phyloP scores from a whole-genome alignment of 2,888 invertebrate genomes.

The Aquatica leii region DNA sequence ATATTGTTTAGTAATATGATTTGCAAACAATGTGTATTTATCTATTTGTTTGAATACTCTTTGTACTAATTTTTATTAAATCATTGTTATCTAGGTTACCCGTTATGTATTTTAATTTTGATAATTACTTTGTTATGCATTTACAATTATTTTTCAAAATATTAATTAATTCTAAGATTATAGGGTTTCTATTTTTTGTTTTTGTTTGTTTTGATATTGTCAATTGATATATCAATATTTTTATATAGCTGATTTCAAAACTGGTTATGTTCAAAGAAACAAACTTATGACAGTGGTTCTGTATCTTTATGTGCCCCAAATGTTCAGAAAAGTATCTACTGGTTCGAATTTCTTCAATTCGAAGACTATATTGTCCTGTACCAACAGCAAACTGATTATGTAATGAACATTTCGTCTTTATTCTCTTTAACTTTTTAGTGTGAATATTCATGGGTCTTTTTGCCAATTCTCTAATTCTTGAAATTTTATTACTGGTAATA shows the following conservation, averaged over 20 bases:
- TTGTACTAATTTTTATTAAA: constrained; percentile 1
- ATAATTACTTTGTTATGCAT: neutral
- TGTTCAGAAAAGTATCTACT: too few species aligned
- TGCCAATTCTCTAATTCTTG: neutral
- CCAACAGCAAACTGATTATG: neutral
- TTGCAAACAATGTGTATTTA: constrained; percentile 29
- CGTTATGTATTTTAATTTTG: constrained; percentile 11
- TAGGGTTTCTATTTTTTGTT: neutral
- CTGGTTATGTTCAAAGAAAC: constrained; percentile 40
- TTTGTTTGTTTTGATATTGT: constrained; percentile 14
- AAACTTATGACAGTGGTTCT: constrained; percentile 36
- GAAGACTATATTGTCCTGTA: neutral
- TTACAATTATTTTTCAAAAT: neutral
- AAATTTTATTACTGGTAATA: constrained; percentile 2
- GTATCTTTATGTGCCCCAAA: too few species aligned
- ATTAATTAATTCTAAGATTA: neutral
- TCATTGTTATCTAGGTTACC: neutral
- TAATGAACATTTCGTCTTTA: constrained; percentile 7
- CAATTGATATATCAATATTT: too few species aligned
- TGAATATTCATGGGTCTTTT: constrained; percentile 9
- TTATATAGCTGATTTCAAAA: constrained; percentile 29
- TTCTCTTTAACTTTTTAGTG: constrained; percentile 13
- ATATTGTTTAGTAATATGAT: constrained; percentile 29
- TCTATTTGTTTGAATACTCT: constrained; percentile 28
- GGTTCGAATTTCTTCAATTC: neutral